Base-by-base conservation (phyloP, 1,140 invertebrate species). In the Bactericera cockerelli region DNA sequence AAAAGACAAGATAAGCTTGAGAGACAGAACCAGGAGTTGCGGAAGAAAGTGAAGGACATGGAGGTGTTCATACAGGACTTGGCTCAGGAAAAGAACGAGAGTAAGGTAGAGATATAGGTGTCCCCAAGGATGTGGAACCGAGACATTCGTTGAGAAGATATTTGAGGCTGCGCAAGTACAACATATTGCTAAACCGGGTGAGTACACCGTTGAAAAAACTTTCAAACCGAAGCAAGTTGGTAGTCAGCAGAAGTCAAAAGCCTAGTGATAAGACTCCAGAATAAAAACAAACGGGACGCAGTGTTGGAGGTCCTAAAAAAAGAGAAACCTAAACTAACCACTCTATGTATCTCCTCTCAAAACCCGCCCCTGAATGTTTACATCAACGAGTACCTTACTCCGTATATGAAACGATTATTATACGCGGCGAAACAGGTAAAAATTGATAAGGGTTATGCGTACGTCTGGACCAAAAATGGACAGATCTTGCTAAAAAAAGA, bases 361-460 rank as follows among this genome's bases (percentile, higher is more conserved):
- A 3, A 22, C 3, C 42, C 42, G 4, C 22, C 42, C 16, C 11
- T 21, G 3, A 33, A 56, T 13, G 42, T 61, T 11, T 61, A 58
- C 36, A 58, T 61, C 24, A 61, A 61, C 26, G 60, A 61, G 56
- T 31, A 26, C 14, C 39, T 61, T 24, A 53, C 26, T 10, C 33
- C 56, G 14, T 28, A 56, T 21, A 11, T 49, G 11, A 28, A 57
- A 39, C 42, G 26, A 42, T 2, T 61, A 2, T 57, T 59, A 16
- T 39, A 38, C 19, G 25, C n/a, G 21, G 59, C 38, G 26, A 39
- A 39, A 28, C 2, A 59, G 31, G 22, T 57, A 22, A 26, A 61
- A 19, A 31, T 54, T 3, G 57, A 59, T 22, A 59, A 61, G 25
- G 13, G 55, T 14, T 61, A 54, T 42, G 53, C 58, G 16, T 61